Percentiles rank a stretch among this genome's conserved stretches.
phyloP scores from a whole-genome alignment of 2,113 vertebrate species.

The Cyanistes caeruleus region DNA sequence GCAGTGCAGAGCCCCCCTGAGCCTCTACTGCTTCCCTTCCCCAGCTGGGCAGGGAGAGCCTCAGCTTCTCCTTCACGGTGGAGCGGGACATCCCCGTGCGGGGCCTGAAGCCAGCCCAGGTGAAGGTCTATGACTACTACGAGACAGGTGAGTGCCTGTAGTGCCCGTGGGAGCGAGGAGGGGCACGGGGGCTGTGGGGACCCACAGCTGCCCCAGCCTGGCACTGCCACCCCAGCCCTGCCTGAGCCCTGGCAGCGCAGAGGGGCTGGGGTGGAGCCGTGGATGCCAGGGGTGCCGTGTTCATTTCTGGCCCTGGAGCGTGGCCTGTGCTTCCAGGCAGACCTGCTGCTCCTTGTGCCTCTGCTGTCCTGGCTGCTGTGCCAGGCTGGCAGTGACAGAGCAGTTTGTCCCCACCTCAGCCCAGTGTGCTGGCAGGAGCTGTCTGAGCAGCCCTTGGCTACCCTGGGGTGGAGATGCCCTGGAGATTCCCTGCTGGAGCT shows the following conservation, averaged over 20 bases:
- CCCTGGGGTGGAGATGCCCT: neutral
- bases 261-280: neutral
- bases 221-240: neutral
- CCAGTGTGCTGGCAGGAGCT: neutral
- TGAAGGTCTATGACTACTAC: conserved; percentile 86
- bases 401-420: neutral
- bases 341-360: neutral
- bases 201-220: neutral
- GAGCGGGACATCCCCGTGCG: conserved; percentile 71
- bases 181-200: neutral
- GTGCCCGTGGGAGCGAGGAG: accelerated
- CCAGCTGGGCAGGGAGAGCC: conserved; percentile 45
- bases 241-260: neutral
- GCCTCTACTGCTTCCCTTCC: neutral
- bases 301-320: neutral
- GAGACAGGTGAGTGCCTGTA: conserved; percentile 77
- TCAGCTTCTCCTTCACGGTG: conserved; percentile 67
- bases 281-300: neutral
- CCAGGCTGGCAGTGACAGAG: neutral
- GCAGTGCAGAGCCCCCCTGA: neutral
- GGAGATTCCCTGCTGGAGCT: neutral
- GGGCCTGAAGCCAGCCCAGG: conserved; percentile 80
- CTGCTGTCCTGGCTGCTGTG: neutral
- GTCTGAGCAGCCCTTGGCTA: neutral
- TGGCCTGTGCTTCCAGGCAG: neutral